A percentile compares a stretch with the other conserved stretches of the same genome.
Conservation (phyloP, 2,888 invertebrate species). For the Pristionchus maxplancki region DNA sequence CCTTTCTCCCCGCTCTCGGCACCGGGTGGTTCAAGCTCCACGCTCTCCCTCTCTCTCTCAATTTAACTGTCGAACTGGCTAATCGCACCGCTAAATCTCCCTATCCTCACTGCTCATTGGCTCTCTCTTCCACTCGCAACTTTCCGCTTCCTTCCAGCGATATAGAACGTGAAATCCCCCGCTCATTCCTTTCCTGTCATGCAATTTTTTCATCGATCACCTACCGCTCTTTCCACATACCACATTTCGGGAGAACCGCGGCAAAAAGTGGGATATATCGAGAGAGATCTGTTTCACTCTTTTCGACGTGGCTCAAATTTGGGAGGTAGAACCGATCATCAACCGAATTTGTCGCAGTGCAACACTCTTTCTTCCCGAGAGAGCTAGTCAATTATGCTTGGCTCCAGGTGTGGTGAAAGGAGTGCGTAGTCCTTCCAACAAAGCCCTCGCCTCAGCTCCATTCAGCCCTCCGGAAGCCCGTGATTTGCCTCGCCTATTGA, state of each 20-base stretch:
- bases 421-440: background rate
- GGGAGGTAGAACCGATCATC: background rate
- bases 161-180: background rate
- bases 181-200: background rate
- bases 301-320: background rate
- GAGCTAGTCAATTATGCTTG: background rate
- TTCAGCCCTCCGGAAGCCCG: background rate
- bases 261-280: background rate
- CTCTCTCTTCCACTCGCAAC: slow-evolving; percentile 24
- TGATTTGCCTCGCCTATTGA: background rate
- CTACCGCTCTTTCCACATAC: background rate
- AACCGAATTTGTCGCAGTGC: background rate
- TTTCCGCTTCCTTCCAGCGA: background rate
- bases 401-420: slow-evolving; percentile 3
- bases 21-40: slow-evolving; percentile 36
- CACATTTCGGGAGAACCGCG: background rate
- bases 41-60: background rate
- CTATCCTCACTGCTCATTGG: too few relatives aligned
- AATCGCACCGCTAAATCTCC: background rate
- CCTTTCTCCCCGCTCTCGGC: background rate
- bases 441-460: background rate
- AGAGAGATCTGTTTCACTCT: background rate
- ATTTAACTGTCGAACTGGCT: slow-evolving; percentile 21
- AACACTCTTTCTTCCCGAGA: background rate
- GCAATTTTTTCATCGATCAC: background rate